phyloP scores from a whole-genome alignment of 2,797 vertebrate genomes.

The Echiichthys vipera region DNA sequence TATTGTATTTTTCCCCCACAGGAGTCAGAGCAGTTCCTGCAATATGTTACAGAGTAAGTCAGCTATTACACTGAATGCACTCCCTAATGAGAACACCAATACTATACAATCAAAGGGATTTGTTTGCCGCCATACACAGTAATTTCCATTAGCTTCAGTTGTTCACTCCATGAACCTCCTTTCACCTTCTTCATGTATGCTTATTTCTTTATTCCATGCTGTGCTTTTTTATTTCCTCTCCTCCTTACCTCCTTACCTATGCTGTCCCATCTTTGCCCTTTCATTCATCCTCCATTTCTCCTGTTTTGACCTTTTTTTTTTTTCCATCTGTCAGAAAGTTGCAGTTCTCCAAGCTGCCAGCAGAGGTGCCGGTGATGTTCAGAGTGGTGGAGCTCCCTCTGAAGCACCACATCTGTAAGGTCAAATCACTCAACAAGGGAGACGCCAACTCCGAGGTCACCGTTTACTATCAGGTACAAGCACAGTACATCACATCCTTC shows the following conservation, averaged over 20 bases:
- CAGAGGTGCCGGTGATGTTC: constrained; percentile 90
- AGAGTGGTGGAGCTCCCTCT: constrained; percentile 87
- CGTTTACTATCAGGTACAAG: constrained; percentile 90
- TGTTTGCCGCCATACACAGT: constrained; percentile 36
- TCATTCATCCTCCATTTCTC: background rate
- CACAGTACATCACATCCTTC: background rate
- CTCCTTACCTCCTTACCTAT: background rate
- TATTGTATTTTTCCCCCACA: constrained; percentile 75
- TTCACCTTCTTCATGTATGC: background rate
- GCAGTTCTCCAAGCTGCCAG: constrained; percentile 86
- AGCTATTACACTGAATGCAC: constrained; percentile 33
- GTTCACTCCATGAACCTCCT: constrained; percentile 10
- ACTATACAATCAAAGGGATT: constrained; percentile 50
- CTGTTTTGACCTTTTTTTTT: background rate
- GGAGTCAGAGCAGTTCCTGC: constrained; percentile 93
- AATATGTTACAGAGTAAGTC: constrained; percentile 90
- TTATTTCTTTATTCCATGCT: background rate
- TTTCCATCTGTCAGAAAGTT: constrained; percentile 79
- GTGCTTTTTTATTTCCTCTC: background rate
- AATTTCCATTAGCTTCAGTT: constrained; percentile 44
- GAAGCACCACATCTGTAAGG: constrained; percentile 88
- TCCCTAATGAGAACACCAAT: constrained; percentile 50
- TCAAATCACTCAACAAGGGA: constrained; percentile 89
- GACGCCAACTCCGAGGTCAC: constrained; percentile 91
- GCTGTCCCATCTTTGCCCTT: background rate